A percentile compares a stretch with the other conserved stretches of the same genome.
These are phyloP conservation scores for Ophion ellenae DNA, from an alignment of 2,888 invertebrate genomes.

Conservation along the genomic window DNA sequence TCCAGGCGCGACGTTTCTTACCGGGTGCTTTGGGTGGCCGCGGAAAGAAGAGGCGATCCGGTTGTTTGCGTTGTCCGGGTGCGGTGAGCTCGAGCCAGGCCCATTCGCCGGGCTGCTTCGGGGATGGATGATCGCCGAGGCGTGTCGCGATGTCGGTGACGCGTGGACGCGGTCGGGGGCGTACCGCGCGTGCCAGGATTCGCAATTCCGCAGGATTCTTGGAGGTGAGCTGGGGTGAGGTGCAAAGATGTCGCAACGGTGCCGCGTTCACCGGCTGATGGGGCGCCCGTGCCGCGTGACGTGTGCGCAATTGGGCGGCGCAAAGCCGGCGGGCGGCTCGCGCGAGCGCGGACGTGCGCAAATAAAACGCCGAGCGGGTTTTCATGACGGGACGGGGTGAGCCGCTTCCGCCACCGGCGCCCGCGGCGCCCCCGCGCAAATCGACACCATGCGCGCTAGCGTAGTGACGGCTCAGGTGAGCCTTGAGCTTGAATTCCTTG, in stretches of 20 bases:
- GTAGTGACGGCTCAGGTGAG: constrained; percentile 96
- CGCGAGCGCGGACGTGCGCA: constrained; percentile 95
- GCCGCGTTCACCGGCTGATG: constrained; percentile 85
- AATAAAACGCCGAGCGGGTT: constrained; percentile 97
- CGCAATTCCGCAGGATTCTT: constrained; percentile 80
- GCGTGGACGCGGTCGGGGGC: constrained; percentile 80
- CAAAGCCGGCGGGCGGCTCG: constrained; percentile 95
- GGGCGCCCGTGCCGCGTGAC: constrained; percentile 95
- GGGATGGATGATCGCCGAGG: constrained; percentile 86
- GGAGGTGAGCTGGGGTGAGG: constrained; percentile 79
- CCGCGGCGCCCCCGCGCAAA: constrained; percentile 76
- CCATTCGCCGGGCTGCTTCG: constrained; percentile 84
- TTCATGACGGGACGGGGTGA: constrained; percentile 98
- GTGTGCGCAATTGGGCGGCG: constrained; percentile 91
- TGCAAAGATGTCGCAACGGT: constrained; percentile 82
- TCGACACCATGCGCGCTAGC: constrained; percentile 93
- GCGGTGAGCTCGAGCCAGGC: constrained; percentile 91
- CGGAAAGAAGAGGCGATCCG: constrained; percentile 93
- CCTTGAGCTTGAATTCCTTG: constrained; percentile 98
- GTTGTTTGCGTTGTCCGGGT: constrained; percentile 91
- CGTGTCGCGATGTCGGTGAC: constrained; percentile 90
- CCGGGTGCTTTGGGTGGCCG: constrained; percentile 95
- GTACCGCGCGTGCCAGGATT: constrained; percentile 78
- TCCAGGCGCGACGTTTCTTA: constrained; percentile 74
- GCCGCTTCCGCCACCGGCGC: constrained; percentile 77